Conservation (phyloP, 2,888 invertebrate genomes). For the Plebejus anna region DNA sequence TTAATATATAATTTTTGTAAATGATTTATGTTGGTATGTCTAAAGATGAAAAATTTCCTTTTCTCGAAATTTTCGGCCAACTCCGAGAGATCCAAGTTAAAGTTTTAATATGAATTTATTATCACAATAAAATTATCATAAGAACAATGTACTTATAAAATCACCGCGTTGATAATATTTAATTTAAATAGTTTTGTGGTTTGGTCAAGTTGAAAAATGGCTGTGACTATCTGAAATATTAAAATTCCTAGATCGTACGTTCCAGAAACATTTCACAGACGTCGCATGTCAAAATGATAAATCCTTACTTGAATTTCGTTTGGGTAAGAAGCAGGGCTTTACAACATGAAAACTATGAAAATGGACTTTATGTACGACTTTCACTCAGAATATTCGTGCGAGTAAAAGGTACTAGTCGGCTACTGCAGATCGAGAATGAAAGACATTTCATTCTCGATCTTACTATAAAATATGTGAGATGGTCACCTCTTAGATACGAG, state of each 20-base stretch:
- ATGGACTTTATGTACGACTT: not conserved
- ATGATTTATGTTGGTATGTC: too few relatives aligned
- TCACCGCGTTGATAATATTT: not conserved
- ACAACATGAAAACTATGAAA: not conserved
- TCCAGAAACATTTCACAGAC: constrained; percentile 6
- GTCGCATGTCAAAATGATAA: constrained; percentile 6
- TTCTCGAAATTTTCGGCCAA: too few relatives aligned
- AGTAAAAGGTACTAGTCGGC: not conserved
- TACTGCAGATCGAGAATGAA: not conserved
- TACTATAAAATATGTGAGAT: not conserved
- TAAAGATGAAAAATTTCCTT: too few relatives aligned
- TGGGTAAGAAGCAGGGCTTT: not conserved
- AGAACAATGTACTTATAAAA: too few relatives aligned
- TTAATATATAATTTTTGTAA: too few relatives aligned
- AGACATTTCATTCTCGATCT: not conserved
- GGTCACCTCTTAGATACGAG: too few relatives aligned
- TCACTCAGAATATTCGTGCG: not conserved
- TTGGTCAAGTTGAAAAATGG: not conserved
- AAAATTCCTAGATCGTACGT: not conserved
- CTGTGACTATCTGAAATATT: not conserved
- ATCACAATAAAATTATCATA: too few relatives aligned
- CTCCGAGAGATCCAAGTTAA: too few relatives aligned
- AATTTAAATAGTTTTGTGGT: not conserved
- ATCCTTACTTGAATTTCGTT: not conserved
- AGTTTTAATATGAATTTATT: too few relatives aligned